Base-by-base conservation (phyloP, 2,888 invertebrate species). In the Clunio marinus region DNA sequence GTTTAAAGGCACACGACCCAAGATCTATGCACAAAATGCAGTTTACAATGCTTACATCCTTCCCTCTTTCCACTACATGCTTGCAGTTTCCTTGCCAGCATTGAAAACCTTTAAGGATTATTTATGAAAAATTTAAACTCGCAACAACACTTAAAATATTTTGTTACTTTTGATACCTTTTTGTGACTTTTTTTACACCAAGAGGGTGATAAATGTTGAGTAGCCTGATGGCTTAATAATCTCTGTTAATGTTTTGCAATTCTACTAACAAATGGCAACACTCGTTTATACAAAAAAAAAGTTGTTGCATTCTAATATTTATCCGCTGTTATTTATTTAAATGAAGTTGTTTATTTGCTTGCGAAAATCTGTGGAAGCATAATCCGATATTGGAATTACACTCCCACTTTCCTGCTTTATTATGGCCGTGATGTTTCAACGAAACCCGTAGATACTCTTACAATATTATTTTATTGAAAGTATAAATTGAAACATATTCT, bases 1-100 rank as follows among this genome's bases (percentile, higher is more conserved):
- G 25, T 24, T 24, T 22, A 15, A 22, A 62, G 62, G 62, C 62
- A 62, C 62, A 62, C 62, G 62, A 62, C 62, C 15, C 32, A 22
- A 7, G 17, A 59, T 15, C 13, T 8, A 32, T 32, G 32, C 32
- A 32, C 32, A 32, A 32, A 32, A 32, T 32, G 32, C 32, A 32
- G 4, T 32, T 32, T 32, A 32, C 32, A 32, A 32, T 7, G 32
- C 32, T 4, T 7, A 32, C 32, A 32, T 32, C 32, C 32, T 32
- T 32, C 32, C 32, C 32, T 32, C 32, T 32, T 32, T 32, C 32
- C 32, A 32, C 32, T 32, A 32, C 32, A 32, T 7, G 32, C 8
- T 32, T 8, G 32, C 32, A 32, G 8, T 32, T 4, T n/a, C 4
- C 4, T 32, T 32, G 32, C 32, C 32, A n/a, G 32, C 32, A 32